Evolutionary conservation across 1,140 invertebrate species (phyloP).

Genomic region (Aricia agestis): DNA sequence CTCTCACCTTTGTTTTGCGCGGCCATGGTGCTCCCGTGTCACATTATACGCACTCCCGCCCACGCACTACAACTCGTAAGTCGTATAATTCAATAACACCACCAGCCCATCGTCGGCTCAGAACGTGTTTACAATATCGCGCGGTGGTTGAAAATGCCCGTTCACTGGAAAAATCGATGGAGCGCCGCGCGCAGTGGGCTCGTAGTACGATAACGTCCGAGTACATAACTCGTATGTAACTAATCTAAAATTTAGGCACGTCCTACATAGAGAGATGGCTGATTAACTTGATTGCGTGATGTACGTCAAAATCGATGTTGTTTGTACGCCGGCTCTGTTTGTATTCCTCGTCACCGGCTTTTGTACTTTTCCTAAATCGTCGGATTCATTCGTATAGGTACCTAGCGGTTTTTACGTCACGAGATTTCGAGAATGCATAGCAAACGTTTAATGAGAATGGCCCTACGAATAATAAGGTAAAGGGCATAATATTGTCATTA

Average conservation of each 20-base stretch:
- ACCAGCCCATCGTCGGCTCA: constrained; percentile 28
- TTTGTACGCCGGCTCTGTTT: constrained; percentile 17
- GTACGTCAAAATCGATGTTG: constrained; percentile 23
- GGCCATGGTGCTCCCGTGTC: constrained; percentile 49
- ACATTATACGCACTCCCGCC: constrained; percentile 57
- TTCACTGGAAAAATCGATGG: constrained; percentile 70
- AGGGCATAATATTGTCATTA: no score
- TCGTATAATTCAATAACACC: constrained; percentile 20
- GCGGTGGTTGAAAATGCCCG: constrained; percentile 61
- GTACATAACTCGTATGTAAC: constrained; percentile 8
- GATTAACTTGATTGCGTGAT: constrained; percentile 35
- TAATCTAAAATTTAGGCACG: constrained; percentile 41
- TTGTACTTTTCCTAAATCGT: background rate
- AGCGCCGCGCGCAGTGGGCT: constrained; percentile 62
- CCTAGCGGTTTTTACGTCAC: background rate
- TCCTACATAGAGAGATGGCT: constrained; percentile 35
- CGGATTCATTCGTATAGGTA: background rate
- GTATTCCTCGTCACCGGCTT: background rate
- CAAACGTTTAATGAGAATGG: background rate
- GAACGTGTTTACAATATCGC: constrained; percentile 66
- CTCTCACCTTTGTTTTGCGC: constrained; percentile 65
- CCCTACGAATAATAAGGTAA: no score
- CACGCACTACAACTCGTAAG: constrained; percentile 30
- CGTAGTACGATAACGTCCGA: constrained; percentile 47
- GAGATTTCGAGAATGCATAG: background rate